Conservation (phyloP, 2,113 vertebrate genomes). For the Silurus glanis region DNA sequence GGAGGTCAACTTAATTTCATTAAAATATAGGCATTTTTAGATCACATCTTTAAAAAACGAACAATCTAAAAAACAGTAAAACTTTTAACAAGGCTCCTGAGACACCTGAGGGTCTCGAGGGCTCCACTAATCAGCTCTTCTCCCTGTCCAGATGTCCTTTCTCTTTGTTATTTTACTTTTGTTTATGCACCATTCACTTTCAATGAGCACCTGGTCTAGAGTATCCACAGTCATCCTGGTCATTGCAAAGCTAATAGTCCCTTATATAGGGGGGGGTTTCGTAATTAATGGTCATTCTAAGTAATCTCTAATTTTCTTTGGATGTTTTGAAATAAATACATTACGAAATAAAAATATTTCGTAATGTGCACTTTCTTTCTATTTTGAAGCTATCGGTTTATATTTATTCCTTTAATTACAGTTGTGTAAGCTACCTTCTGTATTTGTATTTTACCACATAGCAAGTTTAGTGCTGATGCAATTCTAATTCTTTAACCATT, state of each 20-base stretch:
- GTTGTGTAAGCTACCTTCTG: background rate
- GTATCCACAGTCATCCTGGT: background rate
- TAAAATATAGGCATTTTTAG: background rate
- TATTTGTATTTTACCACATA: background rate
- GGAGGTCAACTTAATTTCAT: background rate
- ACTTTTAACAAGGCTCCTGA: background rate
- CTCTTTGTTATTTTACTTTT: conserved; percentile 52
- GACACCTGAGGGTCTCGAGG: conserved; percentile 55
- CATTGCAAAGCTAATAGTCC: conserved; percentile 1
- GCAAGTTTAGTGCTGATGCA: background rate
- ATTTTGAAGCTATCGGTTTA: background rate
- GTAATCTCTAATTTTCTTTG: background rate
- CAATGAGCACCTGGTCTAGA: conserved; percentile 18
- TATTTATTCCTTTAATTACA: background rate
- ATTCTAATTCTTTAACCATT: background rate
- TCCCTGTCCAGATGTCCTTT: conserved; percentile 35
- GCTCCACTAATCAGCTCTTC: conserved; percentile 57
- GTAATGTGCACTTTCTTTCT: background rate
- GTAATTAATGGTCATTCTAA: background rate
- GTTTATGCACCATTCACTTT: conserved; percentile 47
- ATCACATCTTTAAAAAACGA: background rate
- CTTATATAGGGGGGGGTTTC: background rate
- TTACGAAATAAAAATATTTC: background rate
- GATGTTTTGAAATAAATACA: background rate
- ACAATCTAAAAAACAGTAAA: background rate